Evolutionary conservation across 2,797 vertebrate species (phyloP), one percentile per base, ranked within the genome.

Genomic region (Alfaro cultratus): DNA sequence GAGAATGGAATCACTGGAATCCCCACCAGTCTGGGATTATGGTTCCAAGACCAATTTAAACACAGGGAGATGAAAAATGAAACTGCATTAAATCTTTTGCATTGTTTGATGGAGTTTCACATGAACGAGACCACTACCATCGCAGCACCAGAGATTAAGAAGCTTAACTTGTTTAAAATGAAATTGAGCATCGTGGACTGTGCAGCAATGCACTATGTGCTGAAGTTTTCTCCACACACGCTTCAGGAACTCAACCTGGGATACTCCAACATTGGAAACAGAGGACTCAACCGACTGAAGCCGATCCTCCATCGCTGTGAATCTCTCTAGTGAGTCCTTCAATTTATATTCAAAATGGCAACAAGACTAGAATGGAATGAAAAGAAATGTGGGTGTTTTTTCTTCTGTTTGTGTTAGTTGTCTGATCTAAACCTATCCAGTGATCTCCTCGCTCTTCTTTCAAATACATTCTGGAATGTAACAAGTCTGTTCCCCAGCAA

Each of bases 201-300:
- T 80, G 90, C 93, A 29, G 92, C 92, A 1, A 82, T 96, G 62
- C 91, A 92, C 23, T 95, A 95, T 0, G 92, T 95, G 12, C 84
- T 95, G 53, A 87, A 94, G 85, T 94, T 94, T 82, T 95, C 94
- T 2, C 76, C 81, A 26, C 88, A 91, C 87, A 84, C 74, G 13
- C 85, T 95, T 36, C 82, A 90, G 73, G 94, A 94, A 70, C 89
- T 95, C 73, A 95, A 96, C 78, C 80, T 96, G 41, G 94, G 94
- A n/a, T 95, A 95, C 81, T 94, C 93, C 51, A 96, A 94, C 87
- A 94, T 95, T 18, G 94, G 95, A 72, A 94, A 93, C 84, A 88
- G 86, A 78, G 94, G 95, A 29, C 77, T 95, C 9, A 80, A 71
- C 41, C 85, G 88, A 53, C 82, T 95, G n/a, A 80, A 87, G 26